A percentile compares a stretch with the other conserved stretches of the same genome.
Evolutionary conservation across 2,888 invertebrate species (phyloP).

Genomic region (Trissoscelio sp.): DNA sequence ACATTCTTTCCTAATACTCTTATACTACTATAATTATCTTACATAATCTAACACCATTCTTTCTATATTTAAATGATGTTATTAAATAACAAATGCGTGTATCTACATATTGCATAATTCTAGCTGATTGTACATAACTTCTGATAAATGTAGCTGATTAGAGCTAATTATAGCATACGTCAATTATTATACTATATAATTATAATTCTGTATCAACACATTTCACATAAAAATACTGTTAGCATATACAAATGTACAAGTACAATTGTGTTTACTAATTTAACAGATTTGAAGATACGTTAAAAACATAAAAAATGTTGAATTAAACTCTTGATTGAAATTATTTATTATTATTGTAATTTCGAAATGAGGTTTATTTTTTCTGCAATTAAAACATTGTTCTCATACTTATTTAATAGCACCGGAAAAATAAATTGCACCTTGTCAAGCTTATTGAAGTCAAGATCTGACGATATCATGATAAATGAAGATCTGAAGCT

Average conservation of each 20-base stretch:
- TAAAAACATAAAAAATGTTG: constrained; percentile 5
- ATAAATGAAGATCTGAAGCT: constrained; percentile 21
- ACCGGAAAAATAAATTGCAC: no score
- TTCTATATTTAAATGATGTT: neutral
- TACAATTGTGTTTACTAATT: constrained; percentile 14
- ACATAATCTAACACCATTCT: neutral
- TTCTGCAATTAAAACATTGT: neutral
- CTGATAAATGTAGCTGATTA: neutral
- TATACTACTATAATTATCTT: neutral
- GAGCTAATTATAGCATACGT: neutral
- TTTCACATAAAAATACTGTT: no score
- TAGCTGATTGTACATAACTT: neutral
- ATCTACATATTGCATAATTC: neutral
- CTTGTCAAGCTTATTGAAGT: neutral
- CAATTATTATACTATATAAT: constrained; percentile 3
- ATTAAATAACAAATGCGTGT: constrained; percentile 4
- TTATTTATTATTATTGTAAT: neutral
- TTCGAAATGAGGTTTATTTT: neutral
- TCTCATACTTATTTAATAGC: no score
- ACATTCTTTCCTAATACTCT: neutral
- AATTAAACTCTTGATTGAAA: constrained; percentile 3
- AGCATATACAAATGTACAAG: no score
- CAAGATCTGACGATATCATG: neutral
- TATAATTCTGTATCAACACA: neutral
- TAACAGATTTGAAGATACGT: constrained; percentile 18